A percentile compares a stretch with the other conserved stretches of the same genome.
Conservation (phyloP, 2,113 vertebrate genomes). For the Onychostoma macrolepis region DNA sequence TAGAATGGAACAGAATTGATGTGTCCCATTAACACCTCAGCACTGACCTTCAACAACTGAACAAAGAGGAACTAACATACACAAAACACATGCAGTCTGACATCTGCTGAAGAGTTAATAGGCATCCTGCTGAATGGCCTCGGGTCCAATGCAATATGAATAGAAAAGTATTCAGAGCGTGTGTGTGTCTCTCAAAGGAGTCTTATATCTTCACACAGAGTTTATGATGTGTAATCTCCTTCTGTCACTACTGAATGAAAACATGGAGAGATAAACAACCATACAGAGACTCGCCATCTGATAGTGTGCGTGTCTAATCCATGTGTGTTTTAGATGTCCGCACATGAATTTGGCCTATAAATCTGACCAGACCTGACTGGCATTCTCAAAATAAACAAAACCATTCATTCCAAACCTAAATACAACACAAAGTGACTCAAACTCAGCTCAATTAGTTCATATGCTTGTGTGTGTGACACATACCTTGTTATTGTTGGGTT, state of each 20-base stretch:
- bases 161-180: neutral
- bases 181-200: conserved; percentile 11
- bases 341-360: neutral
- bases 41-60: conserved; percentile 13
- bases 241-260: conserved; percentile 38
- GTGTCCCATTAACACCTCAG: conserved; percentile 16
- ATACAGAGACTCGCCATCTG: neutral
- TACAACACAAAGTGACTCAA: neutral
- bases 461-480: conserved; percentile 52
- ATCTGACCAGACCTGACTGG: neutral
- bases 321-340: neutral
- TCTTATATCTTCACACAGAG: conserved; percentile 16
- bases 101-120: conserved; percentile 35
- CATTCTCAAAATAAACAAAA: neutral
- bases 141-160: neutral
- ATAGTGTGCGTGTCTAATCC: neutral
- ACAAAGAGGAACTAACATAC: neutral
- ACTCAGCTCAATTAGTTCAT: neutral
- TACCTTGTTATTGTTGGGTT: conserved; percentile 94
- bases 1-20: conserved; percentile 33
- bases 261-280: conserved; percentile 3
- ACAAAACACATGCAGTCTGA: conserved; percentile 25
- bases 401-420: neutral
- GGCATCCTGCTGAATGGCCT: conserved; percentile 11
- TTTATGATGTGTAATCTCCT: conserved; percentile 43